Base-by-base conservation (phyloP, 1,140 invertebrate species). In the Bombus pascuorum region DNA sequence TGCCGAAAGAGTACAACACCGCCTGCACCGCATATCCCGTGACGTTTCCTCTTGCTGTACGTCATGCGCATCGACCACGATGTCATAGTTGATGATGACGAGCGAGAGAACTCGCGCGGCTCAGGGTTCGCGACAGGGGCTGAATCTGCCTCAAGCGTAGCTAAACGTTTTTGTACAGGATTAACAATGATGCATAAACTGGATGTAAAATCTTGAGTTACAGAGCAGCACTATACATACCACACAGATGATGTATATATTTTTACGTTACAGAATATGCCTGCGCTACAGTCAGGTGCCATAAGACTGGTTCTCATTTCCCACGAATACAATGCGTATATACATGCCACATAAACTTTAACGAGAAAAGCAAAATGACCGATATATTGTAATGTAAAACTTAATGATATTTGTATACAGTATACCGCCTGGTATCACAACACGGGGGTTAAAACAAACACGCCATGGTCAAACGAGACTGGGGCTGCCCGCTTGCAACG, bases 261-360 rank as follows among this genome's bases (percentile, higher is more conserved):
- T 95, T 95, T 95, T 95, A 95, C 94, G 95, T 95, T 95, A 95
- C 95, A 95, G 95, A 95, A 95, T 95, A 95, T 95, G 94, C 94
- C 94, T 93, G 94, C 89, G 91, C 93, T 89, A 90, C 91, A 91
- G 91, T 91, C 92, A 90, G 93, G 94, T 91, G 92, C 93, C 93
- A 95, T 95, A 95, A 95, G 95, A 95, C 95, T 95, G 95, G 95
- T 95, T 95, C 95, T 95, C 94, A 95, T 95, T 95, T 95, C 94
- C 94, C 95, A 90, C 83, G 72, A 91, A 88, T 79, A 92, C 92
- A 95, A 95, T 95, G 94, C 94, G 93, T 95, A 95, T 94, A 95
- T 95, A 95, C 92, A 95, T 95, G 94, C 92, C 94, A 91, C 92
- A 94, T 95, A 94, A 92, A 91, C 90, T 92, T 91, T 93, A 93